Conservation (phyloP, 1,140 invertebrate species). For the Stegodyphus dumicola region DNA sequence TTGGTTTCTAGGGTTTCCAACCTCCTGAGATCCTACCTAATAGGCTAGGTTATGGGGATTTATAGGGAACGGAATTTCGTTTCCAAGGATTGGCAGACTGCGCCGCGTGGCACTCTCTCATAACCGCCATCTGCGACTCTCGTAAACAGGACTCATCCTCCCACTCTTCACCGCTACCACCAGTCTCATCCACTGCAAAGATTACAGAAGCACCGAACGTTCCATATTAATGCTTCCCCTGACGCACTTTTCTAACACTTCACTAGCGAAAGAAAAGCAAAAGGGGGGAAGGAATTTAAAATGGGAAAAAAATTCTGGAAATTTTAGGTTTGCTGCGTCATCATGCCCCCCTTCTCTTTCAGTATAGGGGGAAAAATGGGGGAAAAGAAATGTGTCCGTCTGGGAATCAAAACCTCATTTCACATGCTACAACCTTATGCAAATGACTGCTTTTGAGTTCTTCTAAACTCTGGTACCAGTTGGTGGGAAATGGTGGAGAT, state of each 20-base stretch:
- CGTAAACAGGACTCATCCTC: not conserved
- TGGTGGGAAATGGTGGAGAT: not conserved
- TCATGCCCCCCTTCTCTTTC: too few relatives aligned
- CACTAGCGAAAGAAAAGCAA: not conserved
- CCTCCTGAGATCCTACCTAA: not conserved
- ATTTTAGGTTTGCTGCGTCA: not conserved
- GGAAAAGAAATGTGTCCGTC: not conserved
- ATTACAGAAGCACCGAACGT: not conserved
- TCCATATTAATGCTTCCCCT: not conserved
- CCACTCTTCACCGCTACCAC: not conserved
- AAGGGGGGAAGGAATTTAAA: not conserved
- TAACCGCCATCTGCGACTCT: not conserved
- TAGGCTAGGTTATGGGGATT: not conserved
- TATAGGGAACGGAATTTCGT: not conserved
- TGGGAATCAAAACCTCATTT: not conserved
- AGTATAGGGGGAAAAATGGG: not conserved
- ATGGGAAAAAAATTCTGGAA: not conserved
- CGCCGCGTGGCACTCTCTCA: not conserved
- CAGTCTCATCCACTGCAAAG: not conserved
- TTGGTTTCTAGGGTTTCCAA: not conserved
- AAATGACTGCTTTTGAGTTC: not conserved
- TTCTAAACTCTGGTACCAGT: not conserved
- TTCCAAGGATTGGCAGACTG: not conserved
- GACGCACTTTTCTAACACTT: not conserved
- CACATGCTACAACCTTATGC: not conserved